Evolutionary conservation across 2,797 vertebrate species (phyloP), one percentile per base, ranked within the genome.

Genomic region (Moxostoma hubbsi): DNA sequence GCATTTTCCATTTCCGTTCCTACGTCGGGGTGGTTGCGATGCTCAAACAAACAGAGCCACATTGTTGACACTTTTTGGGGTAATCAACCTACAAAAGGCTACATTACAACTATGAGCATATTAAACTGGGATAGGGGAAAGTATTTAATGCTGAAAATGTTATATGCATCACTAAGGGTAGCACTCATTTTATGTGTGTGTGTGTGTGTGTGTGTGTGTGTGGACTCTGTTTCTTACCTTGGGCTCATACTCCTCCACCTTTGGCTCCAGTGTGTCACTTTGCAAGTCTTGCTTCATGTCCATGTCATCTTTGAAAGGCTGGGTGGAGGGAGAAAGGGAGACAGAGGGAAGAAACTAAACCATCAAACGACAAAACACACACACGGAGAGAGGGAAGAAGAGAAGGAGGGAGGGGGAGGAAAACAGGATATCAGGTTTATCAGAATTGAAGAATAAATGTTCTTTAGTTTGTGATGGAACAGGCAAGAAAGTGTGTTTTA

Each of bases 221-320:
- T 50, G 5, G 7, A 18, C 6, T 10, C 4, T 57, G 68, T 43
- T 69, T 43, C 90, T 90, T 68, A 99, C 97, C 97, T 99, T 98
- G 85, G 98, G 94, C 90, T 99, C 97, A 2, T 97, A 98, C 89
- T 99, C 97, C 87, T 99, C 96, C 50, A 65, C 67, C 9, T 96
- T 92, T 1, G 96, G 89, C 87, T 94, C 93, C 47, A 79, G 77
- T 69, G 95, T 94, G 90, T 99, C 97, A 0, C 95, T 96, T 81
- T 94, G 93, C 79, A 96, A 87, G 63, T 99, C 97, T 91, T 96
- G 96, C 90, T 98, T 99, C 90, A 98, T 87, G 86, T 99, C 97
- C 89, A 96, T 95, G 10, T 98, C 96, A 0, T 99, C 97, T 91
- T 99, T 98, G 92, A 98, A 98, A 0, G 97, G 96, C 97, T 98